Evolutionary conservation across 2,113 vertebrate species (phyloP).

Genomic region (Scomber colias): DNA sequence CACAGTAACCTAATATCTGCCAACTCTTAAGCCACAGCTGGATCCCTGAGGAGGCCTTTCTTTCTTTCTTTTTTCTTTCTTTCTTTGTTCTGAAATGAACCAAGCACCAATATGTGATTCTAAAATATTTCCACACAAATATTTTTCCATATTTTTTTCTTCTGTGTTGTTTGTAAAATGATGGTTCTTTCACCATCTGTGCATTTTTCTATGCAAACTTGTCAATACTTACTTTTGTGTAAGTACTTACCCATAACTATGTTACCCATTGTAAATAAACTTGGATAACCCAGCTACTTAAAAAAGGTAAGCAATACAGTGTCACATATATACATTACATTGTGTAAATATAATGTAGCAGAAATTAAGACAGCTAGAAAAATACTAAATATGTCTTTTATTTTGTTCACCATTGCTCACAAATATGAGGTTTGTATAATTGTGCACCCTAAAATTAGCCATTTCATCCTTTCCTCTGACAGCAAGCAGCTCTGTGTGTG

Average conservation of each 20-base stretch:
- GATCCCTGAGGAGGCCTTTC: neutral
- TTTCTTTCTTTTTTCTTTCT: neutral
- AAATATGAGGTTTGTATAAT: neutral
- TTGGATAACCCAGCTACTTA: neutral
- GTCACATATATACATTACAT: neutral
- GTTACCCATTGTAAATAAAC: neutral
- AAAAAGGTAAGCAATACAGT: too few relatives aligned
- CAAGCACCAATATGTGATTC: neutral
- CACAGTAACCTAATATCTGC: neutral
- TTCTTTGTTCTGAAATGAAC: neutral
- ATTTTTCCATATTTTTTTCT: neutral
- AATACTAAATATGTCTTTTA: neutral
- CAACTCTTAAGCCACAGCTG: neutral
- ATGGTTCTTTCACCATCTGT: neutral
- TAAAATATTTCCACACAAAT: constrained; percentile 2
- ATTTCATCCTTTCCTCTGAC: neutral
- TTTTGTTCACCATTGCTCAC: neutral
- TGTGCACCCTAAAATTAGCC: neutral
- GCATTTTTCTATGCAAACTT: neutral
- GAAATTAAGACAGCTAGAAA: neutral
- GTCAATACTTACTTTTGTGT: neutral
- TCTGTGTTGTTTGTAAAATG: neutral
- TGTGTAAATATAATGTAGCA: neutral
- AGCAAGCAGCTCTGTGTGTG: neutral
- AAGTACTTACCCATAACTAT: neutral